A percentile compares a stretch with the other conserved stretches of the same genome.
Conservation (phyloP, 2,113 vertebrate species). For the Eulemur macaco region DNA sequence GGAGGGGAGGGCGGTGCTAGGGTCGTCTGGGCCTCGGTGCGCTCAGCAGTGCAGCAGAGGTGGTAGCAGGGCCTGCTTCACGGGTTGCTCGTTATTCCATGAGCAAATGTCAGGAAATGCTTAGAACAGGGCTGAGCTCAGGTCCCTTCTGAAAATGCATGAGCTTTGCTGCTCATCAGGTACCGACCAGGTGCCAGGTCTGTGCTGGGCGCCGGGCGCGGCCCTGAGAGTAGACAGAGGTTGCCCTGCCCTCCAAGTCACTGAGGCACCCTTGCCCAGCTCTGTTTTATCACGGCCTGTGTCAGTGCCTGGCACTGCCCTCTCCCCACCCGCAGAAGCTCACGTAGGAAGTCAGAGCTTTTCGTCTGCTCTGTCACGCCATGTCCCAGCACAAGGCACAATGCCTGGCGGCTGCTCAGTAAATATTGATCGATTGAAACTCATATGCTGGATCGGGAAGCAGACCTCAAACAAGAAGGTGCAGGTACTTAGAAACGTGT, state of each 20-base stretch:
- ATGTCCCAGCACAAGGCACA: not conserved
- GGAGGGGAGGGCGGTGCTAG: no score
- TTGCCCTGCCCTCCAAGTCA: not conserved
- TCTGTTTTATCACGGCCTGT: not conserved
- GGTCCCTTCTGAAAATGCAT: not conserved
- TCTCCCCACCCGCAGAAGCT: not conserved
- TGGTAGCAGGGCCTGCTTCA: not conserved
- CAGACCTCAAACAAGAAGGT: not conserved
- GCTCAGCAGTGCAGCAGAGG: not conserved
- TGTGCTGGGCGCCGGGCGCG: not conserved
- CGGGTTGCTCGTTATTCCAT: not conserved
- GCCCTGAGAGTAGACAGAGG: not conserved
- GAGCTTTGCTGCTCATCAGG: not conserved
- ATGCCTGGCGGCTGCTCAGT: not conserved
- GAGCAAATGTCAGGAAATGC: not conserved
- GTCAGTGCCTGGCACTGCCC: not conserved
- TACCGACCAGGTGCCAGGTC: not conserved
- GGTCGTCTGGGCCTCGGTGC: not conserved
- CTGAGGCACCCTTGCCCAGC: not conserved
- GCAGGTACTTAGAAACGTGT: not conserved
- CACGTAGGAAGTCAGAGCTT: not conserved
- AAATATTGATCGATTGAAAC: constrained; percentile 47
- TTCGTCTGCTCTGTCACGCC: not conserved
- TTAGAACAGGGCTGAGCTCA: no score
- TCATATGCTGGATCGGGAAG: not conserved